Conservation (phyloP, 2,888 invertebrate species). For the Aspidiotus destructor region DNA sequence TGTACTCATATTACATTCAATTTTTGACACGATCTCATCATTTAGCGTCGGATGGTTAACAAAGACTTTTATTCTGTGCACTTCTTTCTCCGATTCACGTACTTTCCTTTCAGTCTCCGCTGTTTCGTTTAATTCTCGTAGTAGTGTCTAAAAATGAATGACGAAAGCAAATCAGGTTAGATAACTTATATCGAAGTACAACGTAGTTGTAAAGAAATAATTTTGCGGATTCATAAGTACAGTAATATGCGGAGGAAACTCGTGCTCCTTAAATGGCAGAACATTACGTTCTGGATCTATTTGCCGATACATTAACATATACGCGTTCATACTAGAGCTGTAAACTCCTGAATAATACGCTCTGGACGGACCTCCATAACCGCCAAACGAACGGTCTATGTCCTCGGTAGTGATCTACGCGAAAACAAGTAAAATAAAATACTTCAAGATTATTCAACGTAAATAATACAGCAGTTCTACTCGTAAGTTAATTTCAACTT, state of each 20-base stretch:
- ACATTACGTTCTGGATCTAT: slow-evolving; percentile 55
- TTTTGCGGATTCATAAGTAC: slow-evolving; percentile 38
- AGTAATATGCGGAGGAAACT: slow-evolving; percentile 66
- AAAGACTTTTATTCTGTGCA: slow-evolving; percentile 54
- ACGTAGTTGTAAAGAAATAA: too few species aligned
- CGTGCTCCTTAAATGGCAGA: slow-evolving; percentile 53
- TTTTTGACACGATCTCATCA: slow-evolving; percentile 47
- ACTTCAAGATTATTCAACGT: background rate
- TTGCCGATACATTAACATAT: slow-evolving; percentile 83
- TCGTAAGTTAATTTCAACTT: background rate
- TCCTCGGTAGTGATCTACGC: slow-evolving; percentile 65
- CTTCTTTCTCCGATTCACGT: slow-evolving; percentile 53
- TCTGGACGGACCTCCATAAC: slow-evolving; percentile 48
- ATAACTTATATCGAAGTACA: too few species aligned
- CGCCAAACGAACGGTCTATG: slow-evolving; percentile 72
- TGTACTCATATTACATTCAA: slow-evolving; percentile 52
- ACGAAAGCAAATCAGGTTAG: background rate
- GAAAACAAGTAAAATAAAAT: slow-evolving; percentile 2
- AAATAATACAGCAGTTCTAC: background rate
- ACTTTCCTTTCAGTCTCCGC: slow-evolving; percentile 55
- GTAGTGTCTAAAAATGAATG: slow-evolving; percentile 44
- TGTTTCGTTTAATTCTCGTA: slow-evolving; percentile 54
- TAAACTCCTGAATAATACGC: slow-evolving; percentile 64
- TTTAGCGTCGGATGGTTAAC: slow-evolving; percentile 52
- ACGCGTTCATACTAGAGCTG: slow-evolving; percentile 75